Base-by-base conservation (phyloP, 1,140 invertebrate genomes). In the Hycleus cichorii region DNA sequence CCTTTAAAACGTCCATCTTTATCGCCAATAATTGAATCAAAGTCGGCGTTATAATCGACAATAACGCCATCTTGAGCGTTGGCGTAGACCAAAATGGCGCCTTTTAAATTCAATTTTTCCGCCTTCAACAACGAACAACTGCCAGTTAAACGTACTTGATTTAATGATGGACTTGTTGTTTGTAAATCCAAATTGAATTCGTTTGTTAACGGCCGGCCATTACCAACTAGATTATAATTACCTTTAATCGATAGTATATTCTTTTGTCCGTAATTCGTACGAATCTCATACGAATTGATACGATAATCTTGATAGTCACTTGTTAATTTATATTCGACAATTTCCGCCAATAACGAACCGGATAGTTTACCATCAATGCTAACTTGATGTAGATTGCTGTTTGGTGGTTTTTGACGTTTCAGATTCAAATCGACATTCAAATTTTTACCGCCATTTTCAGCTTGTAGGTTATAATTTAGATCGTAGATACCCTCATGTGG, bases 81-180 rank as follows among this genome's bases (percentile, higher is more conserved):
- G 7, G 57, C 62, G 8, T 59, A 65, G 25, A 66, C 25, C 5
- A 4, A 45, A 8, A 43, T 25, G 24, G 52, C 38, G 6, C 62
- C 61, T 43, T 64, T 51, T 7, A 59, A 18, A 43, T 60, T 40
- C 66, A 65, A 4, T 3, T 39, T 7, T 10, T 58, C 39, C 3
- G n/a, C 24, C 11, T 53, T 50, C 45, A 46, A 26, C 27, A 65
- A 25, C 11, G 58, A 62, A 48, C 52, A 73, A 61, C 9, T 67
- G 32, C 56, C 70, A 58, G 57, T 3, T 3, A 32, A 32, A 32
- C 32, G 32, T 73, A 49, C 77, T 74, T 47, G 32, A 5, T 80
- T 80, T 2, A 86, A 42, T 42, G 77, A 79, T 0, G 79, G 76
- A 40, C 71, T 75, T 0, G 82, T 81, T 1, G 77, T 64, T 42